Evolutionary conservation across 23 tunicate genomes (phyloP).

Genomic region (Trididemnum miniatum): DNA sequence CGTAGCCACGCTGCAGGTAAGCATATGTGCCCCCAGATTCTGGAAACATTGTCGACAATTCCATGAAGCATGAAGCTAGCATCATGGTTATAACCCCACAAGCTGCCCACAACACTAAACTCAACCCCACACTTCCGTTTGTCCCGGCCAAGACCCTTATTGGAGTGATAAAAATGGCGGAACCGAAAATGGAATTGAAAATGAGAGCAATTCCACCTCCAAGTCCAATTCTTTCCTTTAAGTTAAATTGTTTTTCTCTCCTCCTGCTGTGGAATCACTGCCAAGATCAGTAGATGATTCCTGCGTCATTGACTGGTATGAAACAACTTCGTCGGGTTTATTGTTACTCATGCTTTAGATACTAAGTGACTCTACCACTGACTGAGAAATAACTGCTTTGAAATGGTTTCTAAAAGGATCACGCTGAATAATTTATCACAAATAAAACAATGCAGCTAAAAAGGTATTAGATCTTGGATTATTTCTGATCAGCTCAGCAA

Average conservation of each 20-base stretch:
- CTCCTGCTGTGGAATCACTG: too few species aligned
- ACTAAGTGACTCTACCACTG: too few species aligned
- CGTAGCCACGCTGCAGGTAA: constrained; percentile 44
- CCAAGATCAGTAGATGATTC: too few species aligned
- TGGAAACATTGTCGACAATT: constrained; percentile 43
- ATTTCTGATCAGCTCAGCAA: too few species aligned
- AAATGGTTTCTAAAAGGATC: too few species aligned
- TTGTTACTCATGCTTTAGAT: too few species aligned
- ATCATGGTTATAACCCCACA: constrained; percentile 15
- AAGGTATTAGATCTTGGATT: too few species aligned
- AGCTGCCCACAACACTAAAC: constrained; percentile 77
- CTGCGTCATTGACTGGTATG: too few species aligned
- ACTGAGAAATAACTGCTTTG: too few species aligned
- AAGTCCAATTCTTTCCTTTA: constrained; percentile 56
- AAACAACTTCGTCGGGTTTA: too few species aligned
- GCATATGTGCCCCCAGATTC: constrained; percentile 81
- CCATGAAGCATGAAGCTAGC: constrained; percentile 67
- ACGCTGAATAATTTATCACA: too few species aligned
- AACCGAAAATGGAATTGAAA: constrained; percentile 68
- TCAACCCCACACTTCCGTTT: constrained; percentile 73
- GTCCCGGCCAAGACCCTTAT: constrained; percentile 56
- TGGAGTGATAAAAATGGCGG: constrained; percentile 78
- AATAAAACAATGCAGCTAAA: too few species aligned
- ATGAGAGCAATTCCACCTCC: constrained; percentile 40
- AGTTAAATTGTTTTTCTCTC: constrained; percentile 38